These are phyloP conservation scores for Ylistrum balloti DNA, from an alignment of 1,140 invertebrate species.

Conservation along the genomic window DNA sequence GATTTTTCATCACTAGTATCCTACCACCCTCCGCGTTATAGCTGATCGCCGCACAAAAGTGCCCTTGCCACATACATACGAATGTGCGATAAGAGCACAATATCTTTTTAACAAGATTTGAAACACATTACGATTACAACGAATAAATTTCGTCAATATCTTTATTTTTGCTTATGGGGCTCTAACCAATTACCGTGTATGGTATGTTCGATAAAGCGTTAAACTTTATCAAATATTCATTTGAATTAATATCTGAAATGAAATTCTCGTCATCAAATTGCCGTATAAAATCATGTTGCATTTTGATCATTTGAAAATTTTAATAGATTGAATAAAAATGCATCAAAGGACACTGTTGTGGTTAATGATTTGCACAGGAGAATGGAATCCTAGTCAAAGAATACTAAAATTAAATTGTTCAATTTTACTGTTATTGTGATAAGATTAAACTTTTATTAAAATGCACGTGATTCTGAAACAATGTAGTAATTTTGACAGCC, in stretches of 20 bases:
- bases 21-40: not conserved
- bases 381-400: too few relatives aligned
- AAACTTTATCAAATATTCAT: not conserved
- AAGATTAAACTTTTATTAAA: too few relatives aligned
- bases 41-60: not conserved
- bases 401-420: too few relatives aligned
- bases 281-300: not conserved
- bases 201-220: not conserved
- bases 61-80: not conserved
- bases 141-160: not conserved
- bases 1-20: not conserved
- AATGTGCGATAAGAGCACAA: not conserved
- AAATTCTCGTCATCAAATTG: not conserved
- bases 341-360: not conserved
- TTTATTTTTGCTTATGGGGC: not conserved
- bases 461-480: too few relatives aligned
- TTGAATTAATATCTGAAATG: not conserved
- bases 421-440: too few relatives aligned
- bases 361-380: too few relatives aligned
- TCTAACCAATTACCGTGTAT: not conserved
- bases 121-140: not conserved
- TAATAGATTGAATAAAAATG: not conserved
- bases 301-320: not conserved
- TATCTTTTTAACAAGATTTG: constrained; percentile 16
- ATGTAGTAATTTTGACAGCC: too few relatives aligned